Evolutionary conservation across 2,113 vertebrate genomes (phyloP).

Genomic region (Furnarius figulus): DNA sequence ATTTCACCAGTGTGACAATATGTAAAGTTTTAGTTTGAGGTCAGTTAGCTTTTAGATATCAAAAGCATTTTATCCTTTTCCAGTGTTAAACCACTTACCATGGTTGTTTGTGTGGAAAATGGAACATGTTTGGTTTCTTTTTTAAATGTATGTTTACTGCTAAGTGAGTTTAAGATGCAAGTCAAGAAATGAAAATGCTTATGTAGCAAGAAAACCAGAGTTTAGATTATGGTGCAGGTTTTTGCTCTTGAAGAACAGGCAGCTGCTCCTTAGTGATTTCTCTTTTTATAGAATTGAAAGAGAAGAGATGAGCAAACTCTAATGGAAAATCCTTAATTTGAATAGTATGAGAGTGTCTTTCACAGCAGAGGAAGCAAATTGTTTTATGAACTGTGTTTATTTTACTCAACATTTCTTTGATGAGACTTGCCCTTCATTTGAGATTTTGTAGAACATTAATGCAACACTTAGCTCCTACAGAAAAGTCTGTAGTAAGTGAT

Average conservation of each 20-base stretch:
- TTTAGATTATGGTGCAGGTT: constrained; percentile 54
- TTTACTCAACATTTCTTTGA: not conserved
- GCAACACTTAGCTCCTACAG: not conserved
- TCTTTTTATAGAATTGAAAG: constrained; percentile 61
- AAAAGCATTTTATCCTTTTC: not conserved
- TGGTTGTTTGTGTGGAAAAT: not conserved
- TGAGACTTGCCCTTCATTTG: constrained; percentile 13
- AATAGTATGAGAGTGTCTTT: constrained; percentile 28
- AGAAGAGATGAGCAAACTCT: constrained; percentile 46
- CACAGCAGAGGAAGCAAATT: constrained; percentile 44
- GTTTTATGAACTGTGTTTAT: not conserved
- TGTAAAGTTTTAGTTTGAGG: not conserved
- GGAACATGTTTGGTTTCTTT: not conserved
- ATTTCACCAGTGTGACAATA: not conserved
- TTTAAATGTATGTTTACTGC: not conserved
- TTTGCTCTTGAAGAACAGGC: constrained; percentile 60
- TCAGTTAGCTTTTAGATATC: not conserved
- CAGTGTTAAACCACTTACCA: not conserved
- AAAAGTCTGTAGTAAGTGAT: not conserved
- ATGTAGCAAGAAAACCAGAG: not conserved
- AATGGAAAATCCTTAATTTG: constrained; percentile 32
- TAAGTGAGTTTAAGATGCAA: constrained; percentile 36
- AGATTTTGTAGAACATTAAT: not conserved
- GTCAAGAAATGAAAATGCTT: constrained; percentile 32
- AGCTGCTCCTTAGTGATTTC: constrained; percentile 61